Evolutionary conservation across 2,113 vertebrate species (phyloP).

Genomic region (Phrynosoma platyrhinos): DNA sequence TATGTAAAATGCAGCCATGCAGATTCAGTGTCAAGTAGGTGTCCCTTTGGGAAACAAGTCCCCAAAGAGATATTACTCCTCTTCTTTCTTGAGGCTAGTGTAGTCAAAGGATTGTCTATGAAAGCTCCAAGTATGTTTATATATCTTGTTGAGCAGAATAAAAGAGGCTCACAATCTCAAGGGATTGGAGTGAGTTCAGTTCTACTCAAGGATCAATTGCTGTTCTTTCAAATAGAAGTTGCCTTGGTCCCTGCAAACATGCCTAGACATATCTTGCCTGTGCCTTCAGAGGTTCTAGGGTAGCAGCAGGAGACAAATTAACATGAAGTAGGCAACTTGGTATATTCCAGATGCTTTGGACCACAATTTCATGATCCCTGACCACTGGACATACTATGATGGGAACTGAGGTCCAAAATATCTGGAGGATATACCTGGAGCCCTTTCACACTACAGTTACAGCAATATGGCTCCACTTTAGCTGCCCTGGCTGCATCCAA

Average conservation of each 20-base stretch:
- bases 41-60: background rate
- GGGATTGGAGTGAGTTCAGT: background rate
- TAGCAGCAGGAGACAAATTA: background rate
- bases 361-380: background rate
- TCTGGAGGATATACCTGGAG: too few species aligned
- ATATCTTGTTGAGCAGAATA: background rate
- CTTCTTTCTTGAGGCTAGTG: constrained; percentile 13
- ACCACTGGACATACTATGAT: background rate
- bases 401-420: background rate
- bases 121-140: background rate
- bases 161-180: background rate
- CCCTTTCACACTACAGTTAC: too few species aligned
- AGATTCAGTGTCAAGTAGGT: background rate
- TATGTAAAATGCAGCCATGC: background rate
- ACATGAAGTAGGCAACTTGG: background rate
- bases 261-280: background rate
- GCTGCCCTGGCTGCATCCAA: too few species aligned
- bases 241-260: background rate
- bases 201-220: background rate
- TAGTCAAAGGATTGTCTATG: background rate
- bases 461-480: background rate
- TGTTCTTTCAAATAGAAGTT: background rate
- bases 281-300: background rate
- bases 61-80: background rate
- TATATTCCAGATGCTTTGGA: too few species aligned